Conservation (phyloP, 1,140 invertebrate genomes). For the Eubasilissa regina region DNA sequence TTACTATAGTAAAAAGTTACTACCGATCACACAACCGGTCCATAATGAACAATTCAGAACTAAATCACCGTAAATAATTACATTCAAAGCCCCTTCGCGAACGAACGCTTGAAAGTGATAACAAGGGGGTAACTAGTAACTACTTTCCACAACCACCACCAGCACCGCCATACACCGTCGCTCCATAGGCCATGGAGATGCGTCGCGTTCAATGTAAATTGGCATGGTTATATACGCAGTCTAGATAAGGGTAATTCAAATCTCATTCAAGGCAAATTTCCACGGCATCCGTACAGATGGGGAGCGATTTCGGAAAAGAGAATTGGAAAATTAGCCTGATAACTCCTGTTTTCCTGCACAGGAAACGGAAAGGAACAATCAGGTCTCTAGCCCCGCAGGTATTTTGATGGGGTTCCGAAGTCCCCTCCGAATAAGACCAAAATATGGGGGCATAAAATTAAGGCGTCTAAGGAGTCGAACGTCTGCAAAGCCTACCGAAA, state of each 20-base stretch:
- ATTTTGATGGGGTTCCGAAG: conserved; percentile 17
- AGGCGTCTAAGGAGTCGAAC: not conserved
- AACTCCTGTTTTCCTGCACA: conserved; percentile 40
- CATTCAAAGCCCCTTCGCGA: not conserved
- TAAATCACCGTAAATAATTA: conserved; percentile 20
- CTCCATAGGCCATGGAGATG: conserved; percentile 5
- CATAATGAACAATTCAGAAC: conserved; percentile 7
- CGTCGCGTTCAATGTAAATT: conserved; percentile 50
- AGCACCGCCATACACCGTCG: no score
- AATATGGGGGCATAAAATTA: conserved; percentile 20
- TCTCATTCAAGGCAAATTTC: conserved; percentile 59
- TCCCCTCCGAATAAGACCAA: conserved; percentile 17
- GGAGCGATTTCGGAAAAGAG: conserved; percentile 52
- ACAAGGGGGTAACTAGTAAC: not conserved
- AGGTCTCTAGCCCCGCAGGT: conserved; percentile 18
- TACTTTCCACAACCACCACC: no score
- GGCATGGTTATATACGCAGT: conserved; percentile 36
- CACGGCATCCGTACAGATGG: conserved; percentile 49
- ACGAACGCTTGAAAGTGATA: conserved; percentile 11
- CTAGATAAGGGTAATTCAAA: conserved; percentile 55
- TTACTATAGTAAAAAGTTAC: no score
- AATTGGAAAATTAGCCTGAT: conserved; percentile 61
- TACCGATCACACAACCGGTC: no score
- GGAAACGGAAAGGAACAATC: conserved; percentile 44
- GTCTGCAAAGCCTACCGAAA: not conserved